Percentiles rank a stretch among this genome's conserved stretches.
phyloP scores from a whole-genome alignment of 2,888 invertebrate genomes.

The Augiades crinisus region DNA sequence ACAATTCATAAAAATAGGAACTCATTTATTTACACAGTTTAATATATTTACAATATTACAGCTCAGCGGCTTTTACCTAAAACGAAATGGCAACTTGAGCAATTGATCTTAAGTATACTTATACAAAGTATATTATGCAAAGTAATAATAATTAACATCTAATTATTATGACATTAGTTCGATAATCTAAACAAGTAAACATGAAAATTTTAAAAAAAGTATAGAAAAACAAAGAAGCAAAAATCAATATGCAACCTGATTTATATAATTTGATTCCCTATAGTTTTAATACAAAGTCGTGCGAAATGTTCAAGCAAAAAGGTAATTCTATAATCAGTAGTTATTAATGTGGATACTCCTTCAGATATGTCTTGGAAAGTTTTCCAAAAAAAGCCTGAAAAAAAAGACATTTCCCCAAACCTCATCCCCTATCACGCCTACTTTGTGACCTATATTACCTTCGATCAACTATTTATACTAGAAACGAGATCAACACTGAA shows the following conservation, averaged over 20 bases:
- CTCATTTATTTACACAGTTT: slow-evolving; percentile 75
- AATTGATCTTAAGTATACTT: slow-evolving; percentile 48
- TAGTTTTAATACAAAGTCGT: neutral
- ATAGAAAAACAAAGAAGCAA: slow-evolving; percentile 2
- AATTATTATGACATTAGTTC: slow-evolving; percentile 19
- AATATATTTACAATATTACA: slow-evolving; percentile 62
- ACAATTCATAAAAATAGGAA: slow-evolving; percentile 68
- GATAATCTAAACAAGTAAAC: slow-evolving; percentile 7
- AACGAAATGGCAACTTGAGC: slow-evolving; percentile 76
- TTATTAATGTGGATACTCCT: too few relatives aligned
- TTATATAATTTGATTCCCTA: neutral
- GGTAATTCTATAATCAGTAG: too few relatives aligned
- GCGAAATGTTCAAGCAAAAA: too few relatives aligned
- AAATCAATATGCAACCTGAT: neutral
- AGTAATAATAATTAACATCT: slow-evolving; percentile 6
- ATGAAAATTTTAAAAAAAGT: slow-evolving; percentile 24
- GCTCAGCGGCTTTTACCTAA: slow-evolving; percentile 45
- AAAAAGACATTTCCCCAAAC: too few relatives aligned
- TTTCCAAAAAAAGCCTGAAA: too few relatives aligned
- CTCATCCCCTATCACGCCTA: too few relatives aligned
- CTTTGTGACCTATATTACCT: too few relatives aligned
- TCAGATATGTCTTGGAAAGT: too few relatives aligned
- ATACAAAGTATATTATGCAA: slow-evolving; percentile 39
- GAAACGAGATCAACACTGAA: too few relatives aligned
- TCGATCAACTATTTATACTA: too few relatives aligned